These are phyloP conservation scores for Procavia capensis DNA, from an alignment of 2,113 vertebrate species.

Conservation along the genomic window DNA sequence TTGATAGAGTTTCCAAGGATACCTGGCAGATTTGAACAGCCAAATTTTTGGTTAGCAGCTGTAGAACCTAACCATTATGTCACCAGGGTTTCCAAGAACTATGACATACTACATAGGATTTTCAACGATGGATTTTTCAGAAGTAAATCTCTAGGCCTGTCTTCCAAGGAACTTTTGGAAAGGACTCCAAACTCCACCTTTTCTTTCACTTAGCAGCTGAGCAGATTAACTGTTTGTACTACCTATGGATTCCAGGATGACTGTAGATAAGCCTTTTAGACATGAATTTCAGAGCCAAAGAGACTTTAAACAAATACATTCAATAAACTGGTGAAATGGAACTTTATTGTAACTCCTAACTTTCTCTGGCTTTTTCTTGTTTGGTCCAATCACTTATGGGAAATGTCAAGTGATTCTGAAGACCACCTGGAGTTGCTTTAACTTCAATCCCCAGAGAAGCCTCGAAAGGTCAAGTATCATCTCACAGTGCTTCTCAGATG, in stretches of 20 bases:
- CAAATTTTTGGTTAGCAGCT: too few relatives aligned
- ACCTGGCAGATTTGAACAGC: too few relatives aligned
- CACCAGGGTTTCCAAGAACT: too few relatives aligned
- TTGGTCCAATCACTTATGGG: constrained; percentile 68
- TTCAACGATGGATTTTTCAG: neutral
- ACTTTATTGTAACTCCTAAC: constrained; percentile 66
- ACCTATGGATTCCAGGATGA: neutral
- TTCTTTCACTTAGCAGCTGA: neutral
- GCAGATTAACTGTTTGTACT: neutral
- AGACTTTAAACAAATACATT: constrained; percentile 58
- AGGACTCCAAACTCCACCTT: neutral
- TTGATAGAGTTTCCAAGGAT: too few relatives aligned
- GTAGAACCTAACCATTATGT: too few relatives aligned
- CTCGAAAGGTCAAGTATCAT: constrained; percentile 80
- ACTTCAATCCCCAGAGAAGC: constrained; percentile 77
- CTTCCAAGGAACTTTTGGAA: neutral
- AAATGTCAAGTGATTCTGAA: constrained; percentile 84
- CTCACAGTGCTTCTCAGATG: constrained; percentile 63
- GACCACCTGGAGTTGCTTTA: constrained; percentile 81
- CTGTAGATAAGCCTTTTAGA: neutral
- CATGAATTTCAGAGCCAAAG: neutral
- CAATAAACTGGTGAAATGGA: constrained; percentile 54
- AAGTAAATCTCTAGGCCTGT: neutral
- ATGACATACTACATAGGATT: neutral
- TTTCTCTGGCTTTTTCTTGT: constrained; percentile 65